phyloP scores from a whole-genome alignment of 2,113 vertebrate species.

The Bujurquina vittata region DNA sequence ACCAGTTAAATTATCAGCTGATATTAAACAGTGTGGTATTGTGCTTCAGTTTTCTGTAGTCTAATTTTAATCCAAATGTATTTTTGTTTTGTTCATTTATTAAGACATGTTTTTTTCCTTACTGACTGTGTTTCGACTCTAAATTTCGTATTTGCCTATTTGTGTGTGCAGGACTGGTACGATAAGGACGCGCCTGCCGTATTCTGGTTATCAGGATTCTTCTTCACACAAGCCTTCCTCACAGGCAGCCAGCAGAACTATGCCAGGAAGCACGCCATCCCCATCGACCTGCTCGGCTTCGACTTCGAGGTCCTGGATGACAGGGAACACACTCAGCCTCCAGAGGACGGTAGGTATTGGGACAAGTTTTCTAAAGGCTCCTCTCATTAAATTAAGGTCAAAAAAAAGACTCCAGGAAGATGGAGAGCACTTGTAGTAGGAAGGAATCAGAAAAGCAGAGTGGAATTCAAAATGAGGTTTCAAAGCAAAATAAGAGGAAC shows the following conservation, averaged over 20 bases:
- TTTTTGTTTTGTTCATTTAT: not conserved
- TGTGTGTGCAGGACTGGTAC: constrained; percentile 83
- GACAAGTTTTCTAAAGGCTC: not conserved
- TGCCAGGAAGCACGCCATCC: constrained; percentile 87
- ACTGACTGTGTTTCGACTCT: not conserved
- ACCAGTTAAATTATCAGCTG: not conserved
- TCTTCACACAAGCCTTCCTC: constrained; percentile 94
- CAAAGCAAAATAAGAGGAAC: constrained; percentile 23
- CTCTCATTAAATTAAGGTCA: not conserved
- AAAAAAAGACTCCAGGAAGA: not conserved
- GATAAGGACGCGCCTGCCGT: constrained; percentile 82
- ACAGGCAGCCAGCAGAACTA: constrained; percentile 92
- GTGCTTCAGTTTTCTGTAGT: not conserved
- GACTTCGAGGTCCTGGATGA: constrained; percentile 91
- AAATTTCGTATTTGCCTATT: not conserved
- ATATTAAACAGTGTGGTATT: not conserved
- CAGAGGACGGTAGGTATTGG: constrained; percentile 84
- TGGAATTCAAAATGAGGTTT: constrained; percentile 18
- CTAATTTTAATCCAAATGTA: not conserved
- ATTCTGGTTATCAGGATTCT: constrained; percentile 93
- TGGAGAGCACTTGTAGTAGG: constrained; percentile 6
- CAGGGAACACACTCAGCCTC: constrained; percentile 77
- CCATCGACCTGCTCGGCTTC: constrained; percentile 88
- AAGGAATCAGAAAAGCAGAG: not conserved
- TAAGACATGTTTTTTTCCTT: not conserved